Evolutionary conservation across 1,140 invertebrate species (phyloP).

Genomic region (Sarcophaga peregrina): DNA sequence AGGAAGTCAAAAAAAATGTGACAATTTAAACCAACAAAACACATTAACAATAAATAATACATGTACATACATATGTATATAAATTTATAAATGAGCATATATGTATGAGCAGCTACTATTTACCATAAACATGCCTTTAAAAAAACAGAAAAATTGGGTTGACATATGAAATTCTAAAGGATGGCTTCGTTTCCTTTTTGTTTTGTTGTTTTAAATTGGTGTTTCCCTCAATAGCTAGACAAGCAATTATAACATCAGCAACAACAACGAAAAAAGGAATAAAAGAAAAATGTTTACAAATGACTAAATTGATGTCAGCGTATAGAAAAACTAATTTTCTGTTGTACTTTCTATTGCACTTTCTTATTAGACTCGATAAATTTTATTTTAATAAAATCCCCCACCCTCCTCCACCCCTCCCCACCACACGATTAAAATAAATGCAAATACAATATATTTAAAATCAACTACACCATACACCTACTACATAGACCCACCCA

Average conservation of each 20-base stretch:
- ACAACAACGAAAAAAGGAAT: not conserved
- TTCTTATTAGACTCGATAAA: no score
- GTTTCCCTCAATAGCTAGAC: no score
- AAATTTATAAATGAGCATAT: not conserved
- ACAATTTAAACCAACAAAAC: constrained; percentile 13
- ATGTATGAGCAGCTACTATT: no score
- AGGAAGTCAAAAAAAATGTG: not conserved
- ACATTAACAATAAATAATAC: not conserved
- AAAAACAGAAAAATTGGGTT: no score
- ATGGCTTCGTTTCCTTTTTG: not conserved
- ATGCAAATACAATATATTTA: constrained; percentile 12
- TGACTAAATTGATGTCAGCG: not conserved
- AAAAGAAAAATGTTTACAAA: not conserved
- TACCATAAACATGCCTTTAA: no score
- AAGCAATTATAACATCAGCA: not conserved
- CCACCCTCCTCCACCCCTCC: no score
- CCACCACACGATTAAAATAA: not conserved
- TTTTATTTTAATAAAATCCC: no score
- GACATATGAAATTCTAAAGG: not conserved
- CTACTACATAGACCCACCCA: not conserved
- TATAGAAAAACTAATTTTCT: not conserved
- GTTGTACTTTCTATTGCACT: no score
- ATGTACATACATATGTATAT: not conserved
- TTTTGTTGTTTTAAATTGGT: no score
- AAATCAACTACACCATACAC: not conserved